Base-by-base conservation (phyloP, 2,888 invertebrate species). In the Tachina fera region DNA sequence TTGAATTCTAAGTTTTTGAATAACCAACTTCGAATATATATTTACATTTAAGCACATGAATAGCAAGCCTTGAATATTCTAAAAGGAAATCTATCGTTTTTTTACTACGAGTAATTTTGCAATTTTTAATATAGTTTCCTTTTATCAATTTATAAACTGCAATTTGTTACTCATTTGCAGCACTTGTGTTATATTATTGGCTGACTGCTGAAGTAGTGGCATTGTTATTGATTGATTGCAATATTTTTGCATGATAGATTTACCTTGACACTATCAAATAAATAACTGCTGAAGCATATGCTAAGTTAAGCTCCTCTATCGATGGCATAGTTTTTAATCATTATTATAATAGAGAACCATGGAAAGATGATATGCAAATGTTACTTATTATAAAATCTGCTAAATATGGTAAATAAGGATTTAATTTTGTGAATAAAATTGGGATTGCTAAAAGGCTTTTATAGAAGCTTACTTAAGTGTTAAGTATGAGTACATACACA, bases 261-360 rank as follows among this genome's bases (percentile, higher is more conserved):
- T 71, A 79, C 79, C 79, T 72, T 79, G 79, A 79, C 79, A 72
- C 58, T 49, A 80, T 41, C 39, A 67, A 58, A 10, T 58, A 67
- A 49, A 65, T 67, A 39, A 3, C 31, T 45, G 22, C 43, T 53
- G 43, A 11, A 11, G 51, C 43, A 74, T 51, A 19, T 43, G 56
- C 14, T 45, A 19, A 13, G 43, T n/a, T 47, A 63, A 67, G n/a
- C 39, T 49, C 58, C 47, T 39, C 39, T 13, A 58, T 58, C 60
- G 19, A 68, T 61, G 43, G 22, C 11, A 10, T 3, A 16, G 39
- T 71, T 71, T 71, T 58, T 47, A 3, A 1, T 14, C 39, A 41
- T 53, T 61, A 56, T 31, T 31, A 19, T 41, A 47, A 19, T 61
- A 1, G 14, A 22, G 58, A n/a, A 58, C 22, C 58, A 31, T 71